These are phyloP conservation scores for Orius laevigatus DNA, from an alignment of 1,140 invertebrate species.

Conservation along the genomic window DNA sequence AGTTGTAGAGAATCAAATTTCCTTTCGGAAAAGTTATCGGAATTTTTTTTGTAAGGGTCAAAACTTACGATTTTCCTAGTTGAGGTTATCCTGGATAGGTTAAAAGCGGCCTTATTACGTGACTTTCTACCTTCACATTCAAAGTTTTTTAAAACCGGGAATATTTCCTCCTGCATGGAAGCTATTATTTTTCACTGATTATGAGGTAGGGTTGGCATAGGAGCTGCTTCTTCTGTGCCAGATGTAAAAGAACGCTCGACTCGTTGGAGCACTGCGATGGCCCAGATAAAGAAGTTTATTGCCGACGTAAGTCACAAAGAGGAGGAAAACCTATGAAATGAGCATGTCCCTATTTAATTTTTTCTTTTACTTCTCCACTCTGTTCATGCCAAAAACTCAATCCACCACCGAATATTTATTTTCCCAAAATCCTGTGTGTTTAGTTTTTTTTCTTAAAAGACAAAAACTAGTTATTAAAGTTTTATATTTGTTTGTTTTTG, in stretches of 20 bases:
- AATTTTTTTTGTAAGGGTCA: too few relatives aligned
- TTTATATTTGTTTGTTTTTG: conserved; percentile 2
- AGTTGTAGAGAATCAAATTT: too few relatives aligned
- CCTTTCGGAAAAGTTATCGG: too few relatives aligned
- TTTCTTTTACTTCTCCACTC: not conserved
- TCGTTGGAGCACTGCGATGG: conserved; percentile 85
- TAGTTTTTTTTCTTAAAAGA: not conserved
- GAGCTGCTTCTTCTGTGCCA: conserved; percentile 76
- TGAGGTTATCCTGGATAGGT: too few relatives aligned
- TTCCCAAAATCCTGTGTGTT: not conserved
- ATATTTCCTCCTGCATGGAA: too few relatives aligned
- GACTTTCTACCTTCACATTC: too few relatives aligned
- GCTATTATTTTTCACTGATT: conserved; percentile 10
- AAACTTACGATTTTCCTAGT: too few relatives aligned
- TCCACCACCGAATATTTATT: conserved; percentile 2
- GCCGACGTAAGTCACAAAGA: conserved; percentile 52
- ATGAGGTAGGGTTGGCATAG: conserved; percentile 65
- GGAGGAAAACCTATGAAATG: not conserved
- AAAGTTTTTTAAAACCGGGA: too few relatives aligned
- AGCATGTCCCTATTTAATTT: not conserved
- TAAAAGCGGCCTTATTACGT: too few relatives aligned
- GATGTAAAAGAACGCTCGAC: conserved; percentile 80
- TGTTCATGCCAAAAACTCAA: not conserved
- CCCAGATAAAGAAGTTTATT: conserved; percentile 84
- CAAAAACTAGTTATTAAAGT: not conserved